Percentiles rank a stretch among this genome's conserved stretches.
Evolutionary conservation across 2,113 vertebrate species (phyloP).

Genomic region (Pseudorhombus dupliciocellatus): DNA sequence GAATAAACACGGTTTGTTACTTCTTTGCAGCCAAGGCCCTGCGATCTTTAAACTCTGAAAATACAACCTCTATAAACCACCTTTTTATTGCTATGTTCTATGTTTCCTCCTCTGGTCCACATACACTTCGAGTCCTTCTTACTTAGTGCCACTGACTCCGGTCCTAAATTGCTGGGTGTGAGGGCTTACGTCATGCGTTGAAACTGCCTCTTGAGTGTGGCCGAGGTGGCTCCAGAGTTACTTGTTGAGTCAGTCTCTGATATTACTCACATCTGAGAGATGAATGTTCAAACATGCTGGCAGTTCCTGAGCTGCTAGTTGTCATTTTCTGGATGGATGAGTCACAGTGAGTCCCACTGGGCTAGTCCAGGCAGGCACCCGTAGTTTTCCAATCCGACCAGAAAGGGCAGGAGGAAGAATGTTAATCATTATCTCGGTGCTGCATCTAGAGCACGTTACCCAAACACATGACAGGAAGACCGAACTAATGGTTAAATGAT

Average conservation of each 20-base stretch:
- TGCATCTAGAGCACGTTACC: not conserved
- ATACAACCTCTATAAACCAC: not conserved
- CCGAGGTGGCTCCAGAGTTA: slow-evolving; percentile 26
- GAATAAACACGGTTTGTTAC: slow-evolving; percentile 10
- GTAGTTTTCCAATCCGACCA: slow-evolving; percentile 28
- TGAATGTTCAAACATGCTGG: slow-evolving; percentile 53
- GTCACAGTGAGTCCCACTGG: slow-evolving; percentile 58
- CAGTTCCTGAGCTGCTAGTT: slow-evolving; percentile 44
- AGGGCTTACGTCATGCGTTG: slow-evolving; percentile 22
- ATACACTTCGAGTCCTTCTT: slow-evolving; percentile 11
- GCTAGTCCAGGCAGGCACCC: slow-evolving; percentile 60
- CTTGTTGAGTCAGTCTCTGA: slow-evolving; percentile 36
- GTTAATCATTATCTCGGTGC: not conserved
- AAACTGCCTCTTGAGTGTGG: slow-evolving; percentile 20
- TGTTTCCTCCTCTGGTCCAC: not conserved
- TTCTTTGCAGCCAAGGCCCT: slow-evolving; percentile 3
- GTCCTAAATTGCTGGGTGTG: slow-evolving; percentile 60
- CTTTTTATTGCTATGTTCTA: not conserved
- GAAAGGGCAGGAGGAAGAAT: slow-evolving; percentile 20
- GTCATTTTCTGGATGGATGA: slow-evolving; percentile 73
- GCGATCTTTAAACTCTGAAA: not conserved
- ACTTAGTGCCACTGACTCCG: slow-evolving; percentile 23
- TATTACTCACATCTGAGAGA: slow-evolving; percentile 24
- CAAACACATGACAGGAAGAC: not conserved
- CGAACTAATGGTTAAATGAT: not conserved